Evolutionary conservation across 1,140 invertebrate genomes (phyloP).

Genomic region (Anagrus nilaparvatae): DNA sequence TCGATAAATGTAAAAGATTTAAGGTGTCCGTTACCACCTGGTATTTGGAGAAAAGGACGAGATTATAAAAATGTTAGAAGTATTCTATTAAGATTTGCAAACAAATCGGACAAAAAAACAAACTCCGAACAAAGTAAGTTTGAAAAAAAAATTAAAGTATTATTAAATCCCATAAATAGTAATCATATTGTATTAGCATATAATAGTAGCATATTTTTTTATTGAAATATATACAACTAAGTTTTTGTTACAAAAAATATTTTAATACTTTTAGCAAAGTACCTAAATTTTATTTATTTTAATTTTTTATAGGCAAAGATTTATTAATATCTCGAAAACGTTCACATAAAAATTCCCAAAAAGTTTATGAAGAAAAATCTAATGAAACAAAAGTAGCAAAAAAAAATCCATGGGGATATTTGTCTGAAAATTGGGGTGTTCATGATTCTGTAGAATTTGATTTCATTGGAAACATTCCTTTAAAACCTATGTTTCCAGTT

Average conservation of each 20-base stretch:
- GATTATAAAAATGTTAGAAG: conserved; percentile 51
- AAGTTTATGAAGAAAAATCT: conserved; percentile 7
- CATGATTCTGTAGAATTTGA: conserved; percentile 49
- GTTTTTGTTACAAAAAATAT: conserved; percentile 5
- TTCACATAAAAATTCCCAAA: conserved; percentile 31
- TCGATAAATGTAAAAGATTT: conserved; percentile 41
- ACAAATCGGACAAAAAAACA: conserved; percentile 53
- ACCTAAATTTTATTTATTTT: conserved; percentile 7
- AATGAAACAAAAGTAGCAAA: conserved; percentile 21
- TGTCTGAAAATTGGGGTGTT: conserved; percentile 57
- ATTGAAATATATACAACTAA: too few species aligned
- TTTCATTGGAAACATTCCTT: conserved; percentile 29
- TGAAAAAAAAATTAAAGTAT: too few species aligned
- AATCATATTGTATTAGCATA: too few species aligned
- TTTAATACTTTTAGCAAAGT: conserved; percentile 1
- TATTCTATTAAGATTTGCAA: conserved; percentile 65
- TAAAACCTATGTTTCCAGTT: conserved; percentile 18
- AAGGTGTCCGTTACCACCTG: conserved; percentile 51
- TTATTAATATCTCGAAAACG: conserved; percentile 46
- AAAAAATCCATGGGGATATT: conserved; percentile 64
- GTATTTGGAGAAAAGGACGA: conserved; percentile 64
- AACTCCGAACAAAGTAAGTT: too few species aligned
- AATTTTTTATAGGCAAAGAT: conserved; percentile 37
- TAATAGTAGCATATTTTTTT: too few species aligned
- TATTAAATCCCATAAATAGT: too few species aligned